A percentile compares a stretch with the other conserved stretches of the same genome.
These are phyloP conservation scores for Synanthedon vespiformis DNA, from an alignment of 2,888 invertebrate species.

Conservation along the genomic window DNA sequence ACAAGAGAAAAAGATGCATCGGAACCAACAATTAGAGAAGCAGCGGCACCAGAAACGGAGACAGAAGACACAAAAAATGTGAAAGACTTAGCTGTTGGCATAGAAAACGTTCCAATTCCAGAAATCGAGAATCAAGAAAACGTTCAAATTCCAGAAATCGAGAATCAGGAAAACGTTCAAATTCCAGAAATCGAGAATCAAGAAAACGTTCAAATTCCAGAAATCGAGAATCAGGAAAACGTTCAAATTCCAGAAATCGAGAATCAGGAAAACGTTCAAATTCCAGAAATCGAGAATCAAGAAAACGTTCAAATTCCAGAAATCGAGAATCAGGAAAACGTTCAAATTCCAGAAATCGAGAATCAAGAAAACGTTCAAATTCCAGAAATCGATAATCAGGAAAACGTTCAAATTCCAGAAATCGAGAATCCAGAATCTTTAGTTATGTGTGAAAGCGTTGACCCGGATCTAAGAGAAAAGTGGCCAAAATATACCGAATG, in stretches of 20 bases:
- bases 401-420: slow-evolving; percentile 14
- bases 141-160: slow-evolving; percentile 11
- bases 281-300: slow-evolving; percentile 5
- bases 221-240: not conserved
- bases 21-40: too few species aligned
- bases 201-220: slow-evolving; percentile 14
- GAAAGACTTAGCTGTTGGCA: slow-evolving; percentile 9
- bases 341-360: slow-evolving; percentile 10
- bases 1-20: too few species aligned
- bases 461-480: slow-evolving; percentile 13
- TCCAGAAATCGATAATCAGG: slow-evolving; percentile 2
- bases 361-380: slow-evolving; percentile 12
- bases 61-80: slow-evolving; percentile 9
- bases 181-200: slow-evolving; percentile 7
- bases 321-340: slow-evolving; percentile 1
- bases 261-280: slow-evolving; percentile 9
- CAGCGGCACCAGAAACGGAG: too few species aligned
- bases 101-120: slow-evolving; percentile 15
- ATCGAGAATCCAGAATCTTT: not conserved
- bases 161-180: slow-evolving; percentile 7
- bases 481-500: slow-evolving; percentile 28
- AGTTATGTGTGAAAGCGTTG: slow-evolving; percentile 10
- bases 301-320: slow-evolving; percentile 14
- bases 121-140: not conserved
- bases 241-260: slow-evolving; percentile 11